Evolutionary conservation across 2,113 vertebrate species (phyloP).

Genomic region (Phalacrocorax carbo): DNA sequence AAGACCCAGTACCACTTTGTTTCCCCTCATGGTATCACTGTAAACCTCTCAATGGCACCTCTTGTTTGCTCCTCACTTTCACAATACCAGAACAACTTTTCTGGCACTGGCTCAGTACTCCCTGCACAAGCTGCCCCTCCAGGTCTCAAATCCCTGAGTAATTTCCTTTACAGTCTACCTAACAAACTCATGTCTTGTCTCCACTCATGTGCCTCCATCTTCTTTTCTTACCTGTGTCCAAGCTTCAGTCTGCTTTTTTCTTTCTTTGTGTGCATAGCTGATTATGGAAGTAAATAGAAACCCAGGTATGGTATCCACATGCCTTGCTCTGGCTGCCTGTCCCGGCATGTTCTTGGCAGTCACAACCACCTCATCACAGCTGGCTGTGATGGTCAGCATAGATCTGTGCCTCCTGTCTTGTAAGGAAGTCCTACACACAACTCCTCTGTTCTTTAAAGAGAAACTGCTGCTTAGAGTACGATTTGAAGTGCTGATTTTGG

Average conservation of each 20-base stretch:
- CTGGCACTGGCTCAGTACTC: not conserved
- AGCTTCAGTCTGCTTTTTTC: not conserved
- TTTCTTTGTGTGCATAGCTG: not conserved
- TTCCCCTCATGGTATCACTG: no score
- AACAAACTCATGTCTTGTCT: not conserved
- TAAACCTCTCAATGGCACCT: not conserved
- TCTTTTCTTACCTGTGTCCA: not conserved
- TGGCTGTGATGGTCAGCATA: not conserved
- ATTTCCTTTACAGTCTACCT: not conserved
- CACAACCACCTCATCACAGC: not conserved
- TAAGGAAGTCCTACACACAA: not conserved
- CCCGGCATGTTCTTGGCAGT: fast-evolving
- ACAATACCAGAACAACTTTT: not conserved
- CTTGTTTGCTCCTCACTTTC: not conserved
- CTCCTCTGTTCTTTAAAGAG: not conserved
- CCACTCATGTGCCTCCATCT: not conserved
- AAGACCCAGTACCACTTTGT: not conserved
- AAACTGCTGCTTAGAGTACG: not conserved
- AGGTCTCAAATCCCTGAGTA: not conserved
- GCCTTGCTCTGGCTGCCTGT: not conserved
- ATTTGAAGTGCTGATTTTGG: not conserved
- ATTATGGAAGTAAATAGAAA: not conserved
- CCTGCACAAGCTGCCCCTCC: not conserved
- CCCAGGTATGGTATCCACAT: not conserved
- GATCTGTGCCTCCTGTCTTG: not conserved